Evolutionary conservation across 2,888 invertebrate genomes (phyloP).

Genomic region (Calameuta filiformis): DNA sequence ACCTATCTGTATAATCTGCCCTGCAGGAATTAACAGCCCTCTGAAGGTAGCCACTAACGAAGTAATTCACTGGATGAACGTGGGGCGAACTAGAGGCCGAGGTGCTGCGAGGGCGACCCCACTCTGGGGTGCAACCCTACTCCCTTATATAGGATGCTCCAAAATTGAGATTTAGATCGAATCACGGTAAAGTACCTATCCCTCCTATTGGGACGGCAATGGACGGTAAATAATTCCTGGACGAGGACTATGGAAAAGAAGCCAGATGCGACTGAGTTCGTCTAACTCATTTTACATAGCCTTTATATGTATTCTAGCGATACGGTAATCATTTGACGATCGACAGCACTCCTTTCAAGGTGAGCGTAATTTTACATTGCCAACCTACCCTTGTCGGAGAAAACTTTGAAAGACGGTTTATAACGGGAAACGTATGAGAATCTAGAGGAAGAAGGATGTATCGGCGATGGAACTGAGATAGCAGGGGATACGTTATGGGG

Average conservation of each 20-base stretch:
- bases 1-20: constrained; percentile 67
- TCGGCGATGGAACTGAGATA: constrained; percentile 23
- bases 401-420: background rate
- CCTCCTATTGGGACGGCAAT: constrained; percentile 28
- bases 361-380: background rate
- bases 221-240: constrained; percentile 40
- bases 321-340: background rate
- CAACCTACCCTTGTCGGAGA: background rate
- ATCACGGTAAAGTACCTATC: constrained; percentile 50
- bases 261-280: background rate
- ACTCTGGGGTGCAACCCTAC: constrained; percentile 22
- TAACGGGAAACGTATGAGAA: background rate
- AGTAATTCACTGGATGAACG: constrained; percentile 67
- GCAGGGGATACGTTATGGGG: background rate
- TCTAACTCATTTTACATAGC: background rate
- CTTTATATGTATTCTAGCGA: background rate
- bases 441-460: constrained; percentile 25
- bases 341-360: background rate
- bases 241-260: constrained; percentile 2
- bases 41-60: constrained; percentile 67
- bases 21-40: constrained; percentile 67
- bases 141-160: constrained; percentile 41
- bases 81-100: constrained; percentile 40
- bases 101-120: constrained; percentile 21
- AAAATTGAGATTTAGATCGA: constrained; percentile 63